These are phyloP conservation scores for Oryzias dopingdopingensis DNA, from an alignment of 2,797 vertebrate species.

Conservation along the genomic window DNA sequence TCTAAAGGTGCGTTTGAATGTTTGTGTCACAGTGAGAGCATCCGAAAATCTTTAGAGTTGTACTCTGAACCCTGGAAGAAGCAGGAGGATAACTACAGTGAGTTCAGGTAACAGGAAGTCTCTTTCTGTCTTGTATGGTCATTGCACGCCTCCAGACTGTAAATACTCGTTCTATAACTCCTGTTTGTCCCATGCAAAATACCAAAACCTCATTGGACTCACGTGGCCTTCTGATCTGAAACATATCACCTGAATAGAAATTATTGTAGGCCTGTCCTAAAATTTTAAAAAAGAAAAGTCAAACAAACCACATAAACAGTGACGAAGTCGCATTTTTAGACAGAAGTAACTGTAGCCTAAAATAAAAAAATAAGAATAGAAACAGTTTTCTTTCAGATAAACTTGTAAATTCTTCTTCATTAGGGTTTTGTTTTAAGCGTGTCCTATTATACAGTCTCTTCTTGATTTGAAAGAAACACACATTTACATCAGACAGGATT, in stretches of 20 bases:
- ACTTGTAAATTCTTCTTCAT: too few species aligned
- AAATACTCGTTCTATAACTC: background rate
- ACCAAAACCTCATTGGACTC: background rate
- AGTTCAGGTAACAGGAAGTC: constrained; percentile 55
- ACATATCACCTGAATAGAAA: background rate
- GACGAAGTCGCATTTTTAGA: background rate
- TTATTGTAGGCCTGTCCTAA: background rate
- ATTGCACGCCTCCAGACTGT: too few species aligned
- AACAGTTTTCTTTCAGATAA: background rate
- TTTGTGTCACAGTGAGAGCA: constrained; percentile 54
- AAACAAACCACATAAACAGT: background rate
- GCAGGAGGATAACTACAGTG: constrained; percentile 51
- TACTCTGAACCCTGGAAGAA: constrained; percentile 65
- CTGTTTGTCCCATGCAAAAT: background rate
- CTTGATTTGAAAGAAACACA: too few species aligned
- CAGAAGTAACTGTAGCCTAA: background rate
- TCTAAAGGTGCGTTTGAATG: background rate
- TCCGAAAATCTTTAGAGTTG: constrained; percentile 38
- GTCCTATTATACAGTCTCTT: too few species aligned
- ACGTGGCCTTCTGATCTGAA: background rate
- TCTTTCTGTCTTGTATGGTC: background rate
- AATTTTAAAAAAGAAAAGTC: too few species aligned
- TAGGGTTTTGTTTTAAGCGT: too few species aligned
- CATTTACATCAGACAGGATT: too few species aligned
- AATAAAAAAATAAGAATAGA: constrained; percentile 3